Conservation (phyloP, 2,888 invertebrate species). For the Eudasyphora cyanicolor region DNA sequence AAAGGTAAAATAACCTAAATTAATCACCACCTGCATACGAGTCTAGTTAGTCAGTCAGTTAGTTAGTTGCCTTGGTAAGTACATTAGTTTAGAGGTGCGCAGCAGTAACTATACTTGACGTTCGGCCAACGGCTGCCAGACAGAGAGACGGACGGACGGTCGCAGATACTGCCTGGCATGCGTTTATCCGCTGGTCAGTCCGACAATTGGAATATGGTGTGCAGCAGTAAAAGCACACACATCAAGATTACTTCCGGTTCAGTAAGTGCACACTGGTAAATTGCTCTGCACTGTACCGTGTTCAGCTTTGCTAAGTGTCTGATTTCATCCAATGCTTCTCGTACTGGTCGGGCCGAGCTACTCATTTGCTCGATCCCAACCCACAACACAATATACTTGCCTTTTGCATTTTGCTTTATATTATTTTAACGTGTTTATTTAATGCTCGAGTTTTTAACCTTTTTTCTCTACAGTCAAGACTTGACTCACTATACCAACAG, state of each 20-base stretch:
- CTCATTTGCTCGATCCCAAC: conserved; percentile 55
- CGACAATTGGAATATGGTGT: too few relatives aligned
- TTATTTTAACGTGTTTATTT: conserved; percentile 22
- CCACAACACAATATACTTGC: conserved; percentile 7
- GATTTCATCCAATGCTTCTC: conserved; percentile 9
- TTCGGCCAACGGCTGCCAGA: neutral
- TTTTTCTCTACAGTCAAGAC: conserved; percentile 10
- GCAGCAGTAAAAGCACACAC: too few relatives aligned
- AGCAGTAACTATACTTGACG: neutral
- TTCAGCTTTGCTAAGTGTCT: conserved; percentile 5
- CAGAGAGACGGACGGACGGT: neutral
- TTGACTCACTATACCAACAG: too few relatives aligned
- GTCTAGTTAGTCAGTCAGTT: conserved; percentile 18
- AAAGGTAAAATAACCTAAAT: conserved; percentile 63
- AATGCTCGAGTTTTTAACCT: conserved; percentile 13
- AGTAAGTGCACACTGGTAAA: conserved; percentile 49
- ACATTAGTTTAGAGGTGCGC: conserved; percentile 1
- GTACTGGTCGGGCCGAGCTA: conserved; percentile 25
- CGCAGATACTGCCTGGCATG: neutral
- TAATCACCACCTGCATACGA: conserved; percentile 58
- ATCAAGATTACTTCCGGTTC: conserved; percentile 63
- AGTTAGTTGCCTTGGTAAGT: neutral
- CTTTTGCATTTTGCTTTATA: conserved; percentile 27
- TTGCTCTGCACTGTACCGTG: too few relatives aligned
- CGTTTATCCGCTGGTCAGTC: neutral